Percentiles rank a stretch among this genome's conserved stretches.
Evolutionary conservation across 1,140 invertebrate genomes (phyloP).

Genomic region (Ylistrum balloti): DNA sequence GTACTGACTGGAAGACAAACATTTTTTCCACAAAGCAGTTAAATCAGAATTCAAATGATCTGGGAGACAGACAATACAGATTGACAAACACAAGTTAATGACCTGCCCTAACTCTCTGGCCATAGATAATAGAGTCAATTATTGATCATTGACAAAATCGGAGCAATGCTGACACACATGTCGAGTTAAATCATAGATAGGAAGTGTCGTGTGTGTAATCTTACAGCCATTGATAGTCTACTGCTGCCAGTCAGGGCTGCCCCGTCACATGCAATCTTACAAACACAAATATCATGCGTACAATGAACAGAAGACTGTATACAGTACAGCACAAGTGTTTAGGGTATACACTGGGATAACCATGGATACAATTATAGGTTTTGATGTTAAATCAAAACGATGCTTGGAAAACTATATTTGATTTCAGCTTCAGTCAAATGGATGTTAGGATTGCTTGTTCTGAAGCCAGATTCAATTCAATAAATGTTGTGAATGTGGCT

Average conservation of each 20-base stretch:
- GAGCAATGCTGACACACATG: not conserved
- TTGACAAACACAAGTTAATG: not conserved
- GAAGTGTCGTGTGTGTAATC: conserved; percentile 11
- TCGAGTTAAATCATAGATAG: conserved; percentile 1
- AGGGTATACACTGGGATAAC: too few species aligned
- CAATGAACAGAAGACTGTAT: too few species aligned
- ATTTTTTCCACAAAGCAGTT: not conserved
- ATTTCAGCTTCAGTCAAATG: too few species aligned
- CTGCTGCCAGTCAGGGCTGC: not conserved
- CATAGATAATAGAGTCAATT: not conserved
- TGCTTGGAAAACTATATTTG: too few species aligned
- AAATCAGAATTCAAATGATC: not conserved
- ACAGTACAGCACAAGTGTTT: too few species aligned
- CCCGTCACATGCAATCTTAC: too few species aligned
- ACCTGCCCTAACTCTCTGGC: not conserved
- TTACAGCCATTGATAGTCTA: not conserved
- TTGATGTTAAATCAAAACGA: too few species aligned
- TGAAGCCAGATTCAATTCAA: too few species aligned
- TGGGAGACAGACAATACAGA: not conserved
- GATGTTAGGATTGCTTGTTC: too few species aligned
- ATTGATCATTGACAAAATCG: conserved; percentile 20
- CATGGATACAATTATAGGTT: too few species aligned
- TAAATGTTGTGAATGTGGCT: too few species aligned
- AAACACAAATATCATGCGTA: not conserved
- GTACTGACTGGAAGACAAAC: not conserved